Evolutionary conservation across 2,888 invertebrate species (phyloP), one percentile per base, ranked within the genome.

Genomic region (Bellardia bayeri): DNA sequence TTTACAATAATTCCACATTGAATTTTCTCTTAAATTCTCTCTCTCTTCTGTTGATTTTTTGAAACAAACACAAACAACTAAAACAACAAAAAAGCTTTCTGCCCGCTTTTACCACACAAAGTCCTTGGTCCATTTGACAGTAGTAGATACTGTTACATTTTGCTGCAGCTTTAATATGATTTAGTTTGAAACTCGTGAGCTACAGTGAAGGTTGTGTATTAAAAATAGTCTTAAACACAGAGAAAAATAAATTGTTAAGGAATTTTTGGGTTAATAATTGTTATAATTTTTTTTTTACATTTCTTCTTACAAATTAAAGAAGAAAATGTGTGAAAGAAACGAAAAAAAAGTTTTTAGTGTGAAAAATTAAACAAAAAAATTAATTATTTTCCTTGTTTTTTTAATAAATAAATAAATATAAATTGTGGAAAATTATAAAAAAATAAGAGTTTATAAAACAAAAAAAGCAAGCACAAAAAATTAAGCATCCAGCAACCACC

Each of bases 171-270:
- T 87, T 79, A 81, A 87, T 76, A 84, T 87, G 84, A 81, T 76
- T 87, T 81, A 87, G 87, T 87, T 85, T 82, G 75, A 82, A 87
- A 85, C 79, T 85, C 87, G 87, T 85, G 87, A 87, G 87, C 85
- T 82, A 82, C 69, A 85, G 85, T 85, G 82, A 85, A 85, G 88
- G 87, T 87, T 85, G 87, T 87, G 75, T 82, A 75, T 82, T 6
- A 66, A 69, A 74, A 71, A 76, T 74, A 49, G 56, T 76, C 58
- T 54, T 45, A 58, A 56, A 49, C 8, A 37, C 16, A 49, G 9
- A 66, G 42, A 58, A 79, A 45, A 86, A 75, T 49, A 64, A 79
- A 51, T 83, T 61, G 11, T 64, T 37, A 64, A 81, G 6, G 23
- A 74, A 61, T 72, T 72, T 69, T 79, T 85, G 82, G 85, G 69